phyloP scores from a whole-genome alignment of 2,113 vertebrate genomes.

The Ptychochromis oligacanthus region DNA sequence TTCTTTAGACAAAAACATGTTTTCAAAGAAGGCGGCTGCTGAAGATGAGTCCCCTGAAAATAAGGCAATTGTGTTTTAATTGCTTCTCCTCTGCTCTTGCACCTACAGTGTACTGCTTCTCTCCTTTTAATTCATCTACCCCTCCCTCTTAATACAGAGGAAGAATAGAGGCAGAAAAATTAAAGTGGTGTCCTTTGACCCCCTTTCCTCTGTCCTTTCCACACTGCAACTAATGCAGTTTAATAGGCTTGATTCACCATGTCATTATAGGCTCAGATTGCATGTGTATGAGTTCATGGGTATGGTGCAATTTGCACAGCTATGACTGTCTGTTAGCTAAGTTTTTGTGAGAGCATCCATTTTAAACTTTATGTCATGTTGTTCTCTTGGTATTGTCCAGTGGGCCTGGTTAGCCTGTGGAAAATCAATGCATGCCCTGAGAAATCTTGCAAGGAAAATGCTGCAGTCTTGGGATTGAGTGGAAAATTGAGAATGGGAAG shows the following conservation, averaged over 20 bases:
- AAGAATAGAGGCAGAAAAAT: slow-evolving; percentile 17
- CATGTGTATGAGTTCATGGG: slow-evolving; percentile 21
- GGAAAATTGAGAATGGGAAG: background rate
- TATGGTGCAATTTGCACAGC: slow-evolving; percentile 30
- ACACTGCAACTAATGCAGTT: slow-evolving; percentile 41
- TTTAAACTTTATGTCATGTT: slow-evolving; percentile 42
- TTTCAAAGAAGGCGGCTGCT: slow-evolving; percentile 28
- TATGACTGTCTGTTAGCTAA: slow-evolving; percentile 28
- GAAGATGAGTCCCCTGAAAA: slow-evolving; percentile 73
- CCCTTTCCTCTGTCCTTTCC: slow-evolving; percentile 47
- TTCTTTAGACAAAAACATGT: slow-evolving; percentile 58
- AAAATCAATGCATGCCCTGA: slow-evolving; percentile 66
- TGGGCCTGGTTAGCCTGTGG: slow-evolving; percentile 49
- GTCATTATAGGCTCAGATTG: slow-evolving; percentile 40
- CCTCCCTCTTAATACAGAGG: slow-evolving; percentile 49
- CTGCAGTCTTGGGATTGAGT: slow-evolving; percentile 19
- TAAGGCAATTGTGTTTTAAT: slow-evolving; percentile 80
- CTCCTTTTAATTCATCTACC: slow-evolving; percentile 31
- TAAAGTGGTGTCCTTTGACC: slow-evolving; percentile 44
- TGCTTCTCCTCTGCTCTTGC: slow-evolving; percentile 76
- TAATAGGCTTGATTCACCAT: slow-evolving; percentile 55
- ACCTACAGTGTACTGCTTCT: slow-evolving; percentile 13
- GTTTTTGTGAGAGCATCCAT: slow-evolving; percentile 38
- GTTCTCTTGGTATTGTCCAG: slow-evolving; percentile 42
- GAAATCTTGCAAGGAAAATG: slow-evolving; percentile 34